Conservation (phyloP, 1,140 invertebrate genomes). For the Philaenus spumarius region DNA sequence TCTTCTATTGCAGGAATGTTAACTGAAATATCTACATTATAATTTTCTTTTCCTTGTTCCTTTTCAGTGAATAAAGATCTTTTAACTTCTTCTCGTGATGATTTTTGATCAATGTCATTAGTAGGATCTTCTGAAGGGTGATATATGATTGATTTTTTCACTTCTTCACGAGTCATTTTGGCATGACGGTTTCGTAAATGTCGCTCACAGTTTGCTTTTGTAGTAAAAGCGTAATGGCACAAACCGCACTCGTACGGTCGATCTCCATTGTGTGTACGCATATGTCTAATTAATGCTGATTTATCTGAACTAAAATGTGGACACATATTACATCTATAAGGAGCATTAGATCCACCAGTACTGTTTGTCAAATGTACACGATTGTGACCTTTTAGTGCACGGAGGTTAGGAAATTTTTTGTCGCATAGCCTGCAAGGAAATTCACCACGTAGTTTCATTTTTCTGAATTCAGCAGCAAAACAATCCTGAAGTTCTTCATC, state of each 20-base stretch:
- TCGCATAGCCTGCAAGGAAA: slow-evolving; percentile 83
- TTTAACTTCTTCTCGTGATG: slow-evolving; percentile 22
- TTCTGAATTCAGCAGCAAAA: slow-evolving; percentile 69
- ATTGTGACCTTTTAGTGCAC: slow-evolving; percentile 85
- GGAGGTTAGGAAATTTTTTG: slow-evolving; percentile 77
- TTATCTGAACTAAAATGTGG: slow-evolving; percentile 85
- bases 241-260: slow-evolving; percentile 88
- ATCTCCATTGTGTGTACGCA: slow-evolving; percentile 91
- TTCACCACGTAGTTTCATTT: slow-evolving; percentile 79
- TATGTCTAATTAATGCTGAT: slow-evolving; percentile 78
- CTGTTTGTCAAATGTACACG: slow-evolving; percentile 56
- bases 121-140: slow-evolving; percentile 75
- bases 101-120: slow-evolving; percentile 44
- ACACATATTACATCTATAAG: slow-evolving; percentile 82
- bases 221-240: slow-evolving; percentile 94
- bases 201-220: slow-evolving; percentile 84
- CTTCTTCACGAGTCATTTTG: slow-evolving; percentile 73
- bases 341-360: slow-evolving; percentile 55
- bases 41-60: slow-evolving; percentile 9
- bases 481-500: slow-evolving; percentile 75
- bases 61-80: slow-evolving; percentile 21
- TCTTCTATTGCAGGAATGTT: background rate
- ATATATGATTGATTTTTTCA: slow-evolving; percentile 78
- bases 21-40: background rate
- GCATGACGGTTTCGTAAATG: slow-evolving; percentile 87